Evolutionary conservation across 1,140 invertebrate genomes (phyloP), one percentile per base, ranked within the genome.

Genomic region (Pogonus chalceus): DNA sequence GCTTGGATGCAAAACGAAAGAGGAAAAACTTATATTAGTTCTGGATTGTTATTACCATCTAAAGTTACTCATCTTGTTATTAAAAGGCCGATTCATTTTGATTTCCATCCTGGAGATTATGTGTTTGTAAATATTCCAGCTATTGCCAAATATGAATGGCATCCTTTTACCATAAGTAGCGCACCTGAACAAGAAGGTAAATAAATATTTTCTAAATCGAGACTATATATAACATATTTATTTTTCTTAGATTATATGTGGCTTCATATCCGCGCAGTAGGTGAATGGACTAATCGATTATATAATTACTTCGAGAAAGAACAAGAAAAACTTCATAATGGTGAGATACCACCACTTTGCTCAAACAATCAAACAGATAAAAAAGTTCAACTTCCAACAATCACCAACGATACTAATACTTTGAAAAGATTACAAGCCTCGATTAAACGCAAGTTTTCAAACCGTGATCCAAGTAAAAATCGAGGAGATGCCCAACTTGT

Each of bases 141-240:
- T 2, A 93, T 97, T 58, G 92, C 95, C 1, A 83, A 82, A 50
- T 93, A 90, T 65, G 95, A 97, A 72, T 97, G 92, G 92, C 94
- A 97, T 81, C 93, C 94, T 0, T 96, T 98, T 63, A 96, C 94
- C 1, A 90, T 97, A 58, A 95, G 92, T 72, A 94, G 90, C 62
- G 91, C 92, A 18, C 94, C 94, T 0, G 93, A 97, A 74, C 85
- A 94, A 68, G 83, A 88, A 77, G 89, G 90, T 92, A 62, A n/a
- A n/a, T n/a, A n/a, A n/a, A 24, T 24, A n/a, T 31, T 51, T 18
- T 4, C 18, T 4, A 43, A 43, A 12, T n/a, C n/a, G n/a, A n/a
- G n/a, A n/a, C 22, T 52, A 31, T 56, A 20, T 48, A 14, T 50
- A 31, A 39, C 53, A 43, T 18, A n/a, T 22, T 49, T 51, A 35